Base-by-base conservation (phyloP, 2,888 invertebrate genomes). In the Periphyllus acericola region DNA sequence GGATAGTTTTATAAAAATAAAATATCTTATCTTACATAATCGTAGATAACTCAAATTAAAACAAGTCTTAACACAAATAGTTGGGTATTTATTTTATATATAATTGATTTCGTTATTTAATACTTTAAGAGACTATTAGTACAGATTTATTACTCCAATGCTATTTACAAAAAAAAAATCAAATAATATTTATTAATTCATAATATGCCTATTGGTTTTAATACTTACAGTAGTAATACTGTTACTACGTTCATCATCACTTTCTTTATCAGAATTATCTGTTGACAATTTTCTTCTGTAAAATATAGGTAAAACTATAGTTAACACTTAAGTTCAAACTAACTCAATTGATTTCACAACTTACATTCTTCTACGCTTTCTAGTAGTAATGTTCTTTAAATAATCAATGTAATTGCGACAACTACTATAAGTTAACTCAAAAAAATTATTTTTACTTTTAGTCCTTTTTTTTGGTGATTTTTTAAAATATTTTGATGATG, bases 401-500 rank as follows among this genome's bases (percentile, higher is more conserved):
- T n/a, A n/a, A 72, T 55, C 74, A 46, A 25, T 81, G 11, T 11
- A 29, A 29, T 21, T 29, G 25, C 32, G 40, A 17, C 11, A 52
- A n/a, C 60, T 86, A 17, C 29, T 52, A 55, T 66, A 25, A 34
- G 1, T 25, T 55, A 32, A 79, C 34, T 34, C 3, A 46, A 25
- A 66, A 46, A 8, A 46, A 46, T 1, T 46, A 46, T 46, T 36
- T 29, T 17, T 21, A 72, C n/a, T 72, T 72, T 17, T 74, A 55
- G 8, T 52, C 21, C 17, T 8, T 21, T n/a, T 46, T 66, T 46
- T 81, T 74, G 60, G 32, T 21, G 36, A 40, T 55, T 72, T 79
- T 74, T 87, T 87, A 60, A 46, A 81, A 46, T 72, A 74, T 40
- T 81, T 87, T 3, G 80, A 66, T 46, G 87, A 87, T 32, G 87